phyloP scores from a whole-genome alignment of 2,797 vertebrate genomes.

The Centropyge bicolor region DNA sequence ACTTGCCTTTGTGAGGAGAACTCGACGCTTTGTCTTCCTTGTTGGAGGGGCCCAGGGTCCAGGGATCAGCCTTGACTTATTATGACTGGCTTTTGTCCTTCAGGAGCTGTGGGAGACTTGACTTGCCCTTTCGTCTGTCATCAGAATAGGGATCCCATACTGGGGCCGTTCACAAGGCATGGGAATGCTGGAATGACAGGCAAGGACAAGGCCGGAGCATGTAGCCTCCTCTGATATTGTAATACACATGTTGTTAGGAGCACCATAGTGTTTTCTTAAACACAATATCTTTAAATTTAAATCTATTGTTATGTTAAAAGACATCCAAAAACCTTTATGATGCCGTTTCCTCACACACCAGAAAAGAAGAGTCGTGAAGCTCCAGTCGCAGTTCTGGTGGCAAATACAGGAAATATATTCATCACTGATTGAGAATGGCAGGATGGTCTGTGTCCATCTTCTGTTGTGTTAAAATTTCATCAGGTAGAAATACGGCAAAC shows the following conservation, averaged over 20 bases:
- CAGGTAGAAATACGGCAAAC: not conserved
- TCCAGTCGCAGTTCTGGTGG: not conserved
- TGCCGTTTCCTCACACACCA: not conserved
- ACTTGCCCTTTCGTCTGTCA: constrained; percentile 80
- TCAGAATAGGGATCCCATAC: constrained; percentile 72
- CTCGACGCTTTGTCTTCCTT: constrained; percentile 78
- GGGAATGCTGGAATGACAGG: constrained; percentile 68
- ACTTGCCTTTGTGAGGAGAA: constrained; percentile 78
- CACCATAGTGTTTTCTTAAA: constrained; percentile 5
- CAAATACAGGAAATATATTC: not conserved
- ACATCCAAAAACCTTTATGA: not conserved
- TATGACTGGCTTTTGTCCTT: constrained; percentile 83
- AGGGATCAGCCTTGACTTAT: constrained; percentile 81
- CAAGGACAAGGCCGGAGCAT: constrained; percentile 49
- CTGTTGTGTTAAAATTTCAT: not conserved
- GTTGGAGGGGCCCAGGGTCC: constrained; percentile 71
- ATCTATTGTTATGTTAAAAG: not conserved
- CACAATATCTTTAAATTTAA: not conserved
- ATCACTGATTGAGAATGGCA: not conserved
- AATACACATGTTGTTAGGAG: not conserved
- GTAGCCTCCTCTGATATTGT: constrained; percentile 32
- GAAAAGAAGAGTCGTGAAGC: not conserved
- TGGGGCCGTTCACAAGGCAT: constrained; percentile 58
- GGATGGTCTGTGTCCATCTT: not conserved
- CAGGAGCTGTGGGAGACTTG: constrained; percentile 79